phyloP scores from a whole-genome alignment of 1,140 invertebrate species.

The Oncopodura yosiiana region DNA sequence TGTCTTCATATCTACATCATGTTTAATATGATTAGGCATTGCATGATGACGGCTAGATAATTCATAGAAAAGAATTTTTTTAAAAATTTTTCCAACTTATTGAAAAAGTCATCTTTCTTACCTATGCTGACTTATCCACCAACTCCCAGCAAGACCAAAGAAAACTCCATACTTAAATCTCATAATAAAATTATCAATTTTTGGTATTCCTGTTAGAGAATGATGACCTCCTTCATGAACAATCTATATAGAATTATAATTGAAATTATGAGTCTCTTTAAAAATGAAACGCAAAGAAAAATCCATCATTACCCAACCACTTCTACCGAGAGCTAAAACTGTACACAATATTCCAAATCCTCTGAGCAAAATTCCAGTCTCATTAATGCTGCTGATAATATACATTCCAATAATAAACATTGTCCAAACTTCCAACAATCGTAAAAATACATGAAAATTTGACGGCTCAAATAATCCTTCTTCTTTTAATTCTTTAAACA shows the following conservation, averaged over 20 bases:
- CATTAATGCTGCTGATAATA: background rate
- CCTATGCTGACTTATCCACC: slow-evolving; percentile 14
- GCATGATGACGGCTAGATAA: slow-evolving; percentile 14
- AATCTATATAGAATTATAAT: no score
- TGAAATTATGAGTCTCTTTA: no score
- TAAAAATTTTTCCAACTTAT: no score
- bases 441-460: background rate
- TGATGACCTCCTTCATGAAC: slow-evolving; percentile 18
- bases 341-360: background rate
- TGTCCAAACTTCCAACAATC: background rate
- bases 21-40: slow-evolving; percentile 13
- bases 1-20: slow-evolving; percentile 15
- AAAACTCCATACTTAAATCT: background rate
- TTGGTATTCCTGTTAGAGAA: slow-evolving; percentile 9
- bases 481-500: background rate
- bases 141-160: background rate
- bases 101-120: no score
- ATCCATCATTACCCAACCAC: background rate
- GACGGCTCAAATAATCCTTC: slow-evolving; percentile 4
- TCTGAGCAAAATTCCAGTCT: background rate
- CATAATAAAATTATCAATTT: slow-evolving; percentile 7
- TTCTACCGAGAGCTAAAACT: background rate
- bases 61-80: no score
- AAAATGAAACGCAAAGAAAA: no score
- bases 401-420: background rate